Percentiles rank a stretch among this genome's conserved stretches.
These are phyloP conservation scores for Orchesella flavescens DNA, from an alignment of 2,888 invertebrate genomes.

Conservation along the genomic window DNA sequence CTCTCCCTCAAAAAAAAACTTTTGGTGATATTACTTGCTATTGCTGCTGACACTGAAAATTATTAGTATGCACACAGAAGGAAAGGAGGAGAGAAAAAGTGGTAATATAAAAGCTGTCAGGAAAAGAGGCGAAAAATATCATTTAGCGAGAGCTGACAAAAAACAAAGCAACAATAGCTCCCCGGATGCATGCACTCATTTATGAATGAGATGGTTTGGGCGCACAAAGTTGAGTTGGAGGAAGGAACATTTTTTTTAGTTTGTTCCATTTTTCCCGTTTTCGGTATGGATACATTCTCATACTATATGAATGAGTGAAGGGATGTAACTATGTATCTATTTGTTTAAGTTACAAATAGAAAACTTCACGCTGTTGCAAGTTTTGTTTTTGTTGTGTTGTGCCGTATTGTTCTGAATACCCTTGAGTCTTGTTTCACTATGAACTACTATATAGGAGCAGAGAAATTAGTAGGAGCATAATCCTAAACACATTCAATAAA, in stretches of 20 bases:
- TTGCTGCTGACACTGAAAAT: slow-evolving; percentile 56
- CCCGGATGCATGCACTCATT: slow-evolving; percentile 45
- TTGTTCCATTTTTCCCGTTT: too few relatives aligned
- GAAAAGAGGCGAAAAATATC: slow-evolving; percentile 46
- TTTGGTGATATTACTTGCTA: background rate
- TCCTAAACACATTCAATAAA: slow-evolving; percentile 27
- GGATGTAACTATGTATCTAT: slow-evolving; percentile 1
- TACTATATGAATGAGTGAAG: background rate
- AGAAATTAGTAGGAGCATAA: slow-evolving; percentile 31
- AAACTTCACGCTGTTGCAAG: slow-evolving; percentile 11
- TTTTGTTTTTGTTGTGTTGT: slow-evolving; percentile 19
- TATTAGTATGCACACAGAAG: slow-evolving; percentile 8
- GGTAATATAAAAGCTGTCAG: slow-evolving; percentile 29
- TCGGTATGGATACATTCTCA: too few relatives aligned
- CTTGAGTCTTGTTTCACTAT: slow-evolving; percentile 29
- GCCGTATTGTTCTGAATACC: slow-evolving; percentile 33
- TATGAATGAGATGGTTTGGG: slow-evolving; percentile 24
- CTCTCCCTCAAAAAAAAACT: background rate
- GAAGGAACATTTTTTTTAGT: background rate
- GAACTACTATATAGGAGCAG: background rate
- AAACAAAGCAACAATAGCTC: slow-evolving; percentile 52
- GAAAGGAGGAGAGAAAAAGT: background rate
- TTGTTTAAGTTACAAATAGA: too few relatives aligned
- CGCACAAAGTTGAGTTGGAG: slow-evolving; percentile 1
- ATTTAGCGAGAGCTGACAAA: slow-evolving; percentile 39